Percentiles rank a stretch among this genome's conserved stretches.
phyloP scores from a whole-genome alignment of 1,140 invertebrate genomes.

The Ylistrum balloti region DNA sequence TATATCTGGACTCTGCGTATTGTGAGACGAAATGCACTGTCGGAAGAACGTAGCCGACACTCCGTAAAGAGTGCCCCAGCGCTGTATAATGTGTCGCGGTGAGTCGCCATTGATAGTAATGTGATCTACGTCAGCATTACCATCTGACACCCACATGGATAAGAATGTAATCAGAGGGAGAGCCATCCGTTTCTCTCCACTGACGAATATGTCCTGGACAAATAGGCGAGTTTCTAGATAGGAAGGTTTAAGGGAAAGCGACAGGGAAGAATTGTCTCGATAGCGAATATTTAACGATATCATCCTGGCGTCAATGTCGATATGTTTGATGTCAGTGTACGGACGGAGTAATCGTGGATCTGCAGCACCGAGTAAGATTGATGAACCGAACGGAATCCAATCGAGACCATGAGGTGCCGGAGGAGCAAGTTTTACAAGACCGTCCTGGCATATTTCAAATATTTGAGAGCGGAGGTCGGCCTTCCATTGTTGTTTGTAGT shows the following conservation, averaged over 20 bases:
- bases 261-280: slow-evolving; percentile 58
- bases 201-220: slow-evolving; percentile 53
- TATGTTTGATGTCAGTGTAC: slow-evolving; percentile 61
- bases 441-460: slow-evolving; percentile 74
- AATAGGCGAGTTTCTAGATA: slow-evolving; percentile 61
- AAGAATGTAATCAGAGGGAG: slow-evolving; percentile 69
- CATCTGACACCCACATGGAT: slow-evolving; percentile 72
- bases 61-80: slow-evolving; percentile 58
- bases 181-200: slow-evolving; percentile 6
- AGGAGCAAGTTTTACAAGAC: slow-evolving; percentile 65
- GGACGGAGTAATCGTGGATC: slow-evolving; percentile 61
- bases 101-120: slow-evolving; percentile 64
- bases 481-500: slow-evolving; percentile 61
- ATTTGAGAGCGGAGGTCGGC: slow-evolving; percentile 61
- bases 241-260: slow-evolving; percentile 57
- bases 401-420: slow-evolving; percentile 72
- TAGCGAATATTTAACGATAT: slow-evolving; percentile 63
- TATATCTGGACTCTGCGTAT: slow-evolving; percentile 73
- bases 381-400: slow-evolving; percentile 76
- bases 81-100: slow-evolving; percentile 48
- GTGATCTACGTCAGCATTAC: slow-evolving; percentile 71
- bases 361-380: slow-evolving; percentile 69
- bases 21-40: slow-evolving; percentile 73
- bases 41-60: slow-evolving; percentile 69
- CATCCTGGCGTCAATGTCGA: slow-evolving; percentile 59